These are phyloP conservation scores for Chloroceryle aenea DNA, from an alignment of 2,113 vertebrate genomes.

Conservation along the genomic window DNA sequence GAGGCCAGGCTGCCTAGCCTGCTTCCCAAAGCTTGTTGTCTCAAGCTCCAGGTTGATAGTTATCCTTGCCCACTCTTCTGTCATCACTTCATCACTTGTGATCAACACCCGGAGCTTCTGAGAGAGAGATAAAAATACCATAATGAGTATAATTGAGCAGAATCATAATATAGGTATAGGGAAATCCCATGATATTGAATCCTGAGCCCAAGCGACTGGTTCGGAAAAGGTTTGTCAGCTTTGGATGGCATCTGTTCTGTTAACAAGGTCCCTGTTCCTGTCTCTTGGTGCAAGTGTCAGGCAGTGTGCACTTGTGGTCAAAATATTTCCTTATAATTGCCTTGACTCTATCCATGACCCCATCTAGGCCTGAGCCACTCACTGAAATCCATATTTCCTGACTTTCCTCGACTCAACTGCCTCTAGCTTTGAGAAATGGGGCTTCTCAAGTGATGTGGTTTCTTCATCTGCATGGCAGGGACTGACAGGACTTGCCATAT, in stretches of 20 bases:
- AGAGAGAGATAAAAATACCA: neutral
- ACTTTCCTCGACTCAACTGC: neutral
- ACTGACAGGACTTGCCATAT: neutral
- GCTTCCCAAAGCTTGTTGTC: neutral
- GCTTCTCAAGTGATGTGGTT: neutral
- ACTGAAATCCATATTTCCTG: neutral
- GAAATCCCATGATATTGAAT: constrained; percentile 9
- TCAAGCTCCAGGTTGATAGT: neutral
- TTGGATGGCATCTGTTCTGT: neutral
- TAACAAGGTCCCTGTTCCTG: neutral
- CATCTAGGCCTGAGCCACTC: fast-evolving
- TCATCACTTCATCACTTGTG: neutral
- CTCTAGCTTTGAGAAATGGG: neutral
- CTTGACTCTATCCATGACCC: neutral
- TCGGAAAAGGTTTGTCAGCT: neutral
- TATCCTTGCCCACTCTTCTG: neutral
- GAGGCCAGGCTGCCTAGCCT: neutral
- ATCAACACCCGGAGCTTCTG: neutral
- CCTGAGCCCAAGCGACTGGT: neutral
- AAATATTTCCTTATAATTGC: neutral
- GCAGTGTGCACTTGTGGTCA: constrained; percentile 7
- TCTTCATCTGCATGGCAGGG: neutral
- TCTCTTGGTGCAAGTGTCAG: constrained; percentile 15
- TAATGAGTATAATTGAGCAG: neutral
- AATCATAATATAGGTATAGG: neutral